Percentiles rank a stretch among this genome's conserved stretches.
These are phyloP conservation scores for Porites rus DNA, from an alignment of 92 coral and sea anemone genomes.

Conservation along the genomic window DNA sequence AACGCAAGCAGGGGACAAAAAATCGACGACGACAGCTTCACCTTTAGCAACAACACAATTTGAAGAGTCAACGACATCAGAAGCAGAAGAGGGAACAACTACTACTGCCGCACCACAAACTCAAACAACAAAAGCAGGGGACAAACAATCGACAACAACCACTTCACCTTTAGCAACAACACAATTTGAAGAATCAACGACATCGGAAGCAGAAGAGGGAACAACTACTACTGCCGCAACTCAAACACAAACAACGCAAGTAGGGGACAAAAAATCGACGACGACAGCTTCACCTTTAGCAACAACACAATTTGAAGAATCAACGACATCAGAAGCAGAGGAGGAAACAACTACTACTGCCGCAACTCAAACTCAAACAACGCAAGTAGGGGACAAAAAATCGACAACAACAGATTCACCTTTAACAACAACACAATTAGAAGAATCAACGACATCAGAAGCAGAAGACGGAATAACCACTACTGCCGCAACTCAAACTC, in stretches of 20 bases:
- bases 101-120: background rate
- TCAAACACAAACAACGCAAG: slow-evolving; percentile 2
- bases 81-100: slow-evolving; percentile 25
- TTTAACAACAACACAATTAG: background rate
- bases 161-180: background rate
- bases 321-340: background rate
- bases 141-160: background rate
- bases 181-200: background rate
- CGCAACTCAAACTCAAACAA: background rate
- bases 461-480: slow-evolving; percentile 26
- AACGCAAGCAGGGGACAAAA: slow-evolving; percentile 16
- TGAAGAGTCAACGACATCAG: background rate
- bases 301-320: background rate
- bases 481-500: slow-evolving; percentile 17
- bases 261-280: background rate
- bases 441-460: background rate
- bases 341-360: slow-evolving; percentile 25
- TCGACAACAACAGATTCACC: too few species aligned
- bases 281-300: background rate
- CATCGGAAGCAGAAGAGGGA: background rate
- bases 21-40: too few species aligned
- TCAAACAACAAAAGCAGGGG: slow-evolving; percentile 20
- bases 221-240: slow-evolving; percentile 16
- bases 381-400: slow-evolving; percentile 9
- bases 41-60: background rate